A percentile compares a stretch with the other conserved stretches of the same genome.
These are phyloP conservation scores for Piscicola geometra DNA, from an alignment of 2,888 invertebrate species.

Conservation along the genomic window DNA sequence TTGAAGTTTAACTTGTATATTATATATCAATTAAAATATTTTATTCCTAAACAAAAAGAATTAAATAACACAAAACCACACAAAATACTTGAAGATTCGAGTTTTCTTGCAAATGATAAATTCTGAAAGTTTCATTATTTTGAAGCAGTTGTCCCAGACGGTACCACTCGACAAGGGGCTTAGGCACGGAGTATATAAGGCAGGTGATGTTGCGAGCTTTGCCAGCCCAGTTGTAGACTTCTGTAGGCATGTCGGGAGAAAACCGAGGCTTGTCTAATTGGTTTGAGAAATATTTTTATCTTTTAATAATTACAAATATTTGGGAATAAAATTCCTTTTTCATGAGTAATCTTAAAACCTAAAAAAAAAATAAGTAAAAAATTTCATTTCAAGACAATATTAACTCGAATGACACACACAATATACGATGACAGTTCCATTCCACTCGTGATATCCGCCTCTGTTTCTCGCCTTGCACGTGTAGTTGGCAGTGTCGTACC, in stretches of 20 bases:
- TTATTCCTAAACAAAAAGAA: background rate
- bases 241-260: slow-evolving; percentile 30
- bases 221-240: slow-evolving; percentile 43
- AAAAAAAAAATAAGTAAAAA: too few species aligned
- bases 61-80: background rate
- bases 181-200: slow-evolving; percentile 39
- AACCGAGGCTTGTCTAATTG: slow-evolving; percentile 37
- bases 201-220: slow-evolving; percentile 44
- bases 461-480: slow-evolving; percentile 46
- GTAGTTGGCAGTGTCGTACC: slow-evolving; percentile 46
- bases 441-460: slow-evolving; percentile 44
- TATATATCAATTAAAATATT: background rate
- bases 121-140: slow-evolving; percentile 42
- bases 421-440: slow-evolving; percentile 45
- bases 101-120: slow-evolving; percentile 39
- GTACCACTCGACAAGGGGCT: slow-evolving; percentile 42
- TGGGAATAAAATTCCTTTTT: too few species aligned
- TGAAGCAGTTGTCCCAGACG: slow-evolving; percentile 26
- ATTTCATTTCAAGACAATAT: too few species aligned
- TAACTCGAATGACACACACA: too few species aligned
- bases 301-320: too few species aligned
- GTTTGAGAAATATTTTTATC: too few species aligned
- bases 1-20: too few species aligned
- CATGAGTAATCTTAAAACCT: too few species aligned
- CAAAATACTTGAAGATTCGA: slow-evolving; percentile 43